Evolutionary conservation across 2,888 invertebrate species (phyloP), one percentile per base, ranked within the genome.

Genomic region (Tupiocoris notatus): DNA sequence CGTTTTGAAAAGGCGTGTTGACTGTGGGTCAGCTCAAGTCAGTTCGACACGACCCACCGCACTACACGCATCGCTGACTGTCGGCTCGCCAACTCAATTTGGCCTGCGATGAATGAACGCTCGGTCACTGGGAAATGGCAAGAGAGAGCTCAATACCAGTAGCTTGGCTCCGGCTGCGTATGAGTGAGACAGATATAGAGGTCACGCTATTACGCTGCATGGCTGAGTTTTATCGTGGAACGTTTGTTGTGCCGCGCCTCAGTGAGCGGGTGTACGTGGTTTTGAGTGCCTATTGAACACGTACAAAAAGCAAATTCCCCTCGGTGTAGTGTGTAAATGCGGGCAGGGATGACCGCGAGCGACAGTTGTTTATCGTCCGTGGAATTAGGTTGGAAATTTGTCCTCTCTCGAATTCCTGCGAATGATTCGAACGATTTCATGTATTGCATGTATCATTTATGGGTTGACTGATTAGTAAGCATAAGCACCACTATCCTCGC

Each of bases 101-200:
- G 39, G 39, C 39, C 39, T 12, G 39, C 6, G 39, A 39, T 39
- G 39, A 39, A 39, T 39, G 39, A 39, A 12, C 61, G 76, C 78
- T 76, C 77, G 66, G 54, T 66, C 77, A 23, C 39, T 18, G 66
- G 54, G 61, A 63, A 71, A 18, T 76, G 79, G 77, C 20, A 57
- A 58, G 75, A 24, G 25, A 64, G 74, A 23, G 25, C 63, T 73
- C 63, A 24, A 75, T 39, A 12, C 12, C 39, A 39, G 39, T 39
- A 3, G 39, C 39, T 39, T 39, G 39, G 39, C 6, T 7, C 25
- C 62, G 24, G 65, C 20, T 76, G n/a, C n/a, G 65, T 65, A 74
- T 66, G 75, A 58, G 77, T 76, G 61, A 58, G 66, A n/a, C n/a
- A 77, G 75, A 54, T 61, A 75, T 54, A 75, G 71, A 73, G 73